These are phyloP conservation scores for Chauna torquata DNA, from an alignment of 2,113 vertebrate species.

Conservation along the genomic window DNA sequence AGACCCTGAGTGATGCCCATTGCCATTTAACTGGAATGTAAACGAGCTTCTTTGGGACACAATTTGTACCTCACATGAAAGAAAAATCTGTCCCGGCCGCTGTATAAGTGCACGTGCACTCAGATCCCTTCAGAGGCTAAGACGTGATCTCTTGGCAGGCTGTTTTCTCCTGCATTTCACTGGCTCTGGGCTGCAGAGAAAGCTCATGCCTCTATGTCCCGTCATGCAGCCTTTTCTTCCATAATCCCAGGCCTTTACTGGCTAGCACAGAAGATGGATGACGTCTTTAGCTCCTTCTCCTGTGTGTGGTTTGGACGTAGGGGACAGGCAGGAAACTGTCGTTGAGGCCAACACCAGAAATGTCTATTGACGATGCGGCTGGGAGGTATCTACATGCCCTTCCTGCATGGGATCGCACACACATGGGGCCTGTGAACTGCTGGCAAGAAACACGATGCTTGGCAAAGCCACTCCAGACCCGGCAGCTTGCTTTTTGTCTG, in stretches of 20 bases:
- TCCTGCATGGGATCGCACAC: accelerated
- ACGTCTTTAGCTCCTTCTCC: background rate
- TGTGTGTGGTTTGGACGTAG: background rate
- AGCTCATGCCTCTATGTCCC: background rate
- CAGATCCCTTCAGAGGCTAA: background rate
- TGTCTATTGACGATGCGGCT: accelerated
- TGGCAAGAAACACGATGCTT: background rate
- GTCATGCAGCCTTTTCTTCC: background rate
- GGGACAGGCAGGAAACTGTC: background rate
- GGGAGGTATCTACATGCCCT: background rate
- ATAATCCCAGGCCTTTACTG: background rate
- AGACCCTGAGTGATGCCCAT: background rate
- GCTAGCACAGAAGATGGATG: background rate
- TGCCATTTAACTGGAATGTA: background rate
- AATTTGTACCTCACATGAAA: background rate
- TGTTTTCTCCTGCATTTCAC: background rate
- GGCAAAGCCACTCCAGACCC: background rate
- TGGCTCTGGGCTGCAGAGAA: background rate
- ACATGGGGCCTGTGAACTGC: background rate
- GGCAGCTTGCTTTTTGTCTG: background rate
- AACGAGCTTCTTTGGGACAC: background rate
- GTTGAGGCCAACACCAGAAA: background rate
- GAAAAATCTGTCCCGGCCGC: background rate
- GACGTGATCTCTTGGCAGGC: background rate
- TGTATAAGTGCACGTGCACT: background rate